A percentile compares a stretch with the other conserved stretches of the same genome.
These are phyloP conservation scores for Glaucopsyche alexis DNA, from an alignment of 2,888 invertebrate species.

Conservation along the genomic window DNA sequence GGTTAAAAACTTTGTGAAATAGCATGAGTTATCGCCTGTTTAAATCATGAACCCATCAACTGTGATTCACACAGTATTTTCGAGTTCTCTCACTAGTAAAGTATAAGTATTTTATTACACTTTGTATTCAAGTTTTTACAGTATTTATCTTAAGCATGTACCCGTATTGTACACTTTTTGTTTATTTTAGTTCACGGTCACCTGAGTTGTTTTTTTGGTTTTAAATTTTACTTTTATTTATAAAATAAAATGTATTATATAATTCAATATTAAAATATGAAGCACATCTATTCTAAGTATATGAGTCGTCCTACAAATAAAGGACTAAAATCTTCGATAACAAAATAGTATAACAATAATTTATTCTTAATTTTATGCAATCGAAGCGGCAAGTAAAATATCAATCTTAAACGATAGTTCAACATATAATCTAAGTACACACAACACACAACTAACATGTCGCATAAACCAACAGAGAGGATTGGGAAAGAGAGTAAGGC, in stretches of 20 bases:
- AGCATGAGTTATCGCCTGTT: conserved; percentile 28
- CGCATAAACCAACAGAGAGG: conserved; percentile 70
- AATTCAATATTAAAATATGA: background rate
- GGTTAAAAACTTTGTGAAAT: conserved; percentile 22
- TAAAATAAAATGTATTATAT: conserved; percentile 25
- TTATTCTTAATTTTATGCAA: background rate
- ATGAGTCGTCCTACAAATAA: background rate
- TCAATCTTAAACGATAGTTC: background rate
- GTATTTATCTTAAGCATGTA: conserved; percentile 31
- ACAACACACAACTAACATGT: conserved; percentile 48
- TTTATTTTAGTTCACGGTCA: conserved; percentile 29
- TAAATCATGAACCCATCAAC: conserved; percentile 21
- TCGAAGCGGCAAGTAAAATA: background rate
- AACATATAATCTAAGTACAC: conserved; percentile 34
- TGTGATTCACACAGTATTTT: conserved; percentile 13
- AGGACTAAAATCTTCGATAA: background rate
- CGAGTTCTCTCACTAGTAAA: conserved; percentile 26
- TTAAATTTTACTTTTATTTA: conserved; percentile 19
- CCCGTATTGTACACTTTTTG: conserved; percentile 30
- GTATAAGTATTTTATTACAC: conserved; percentile 27
- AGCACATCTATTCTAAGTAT: background rate
- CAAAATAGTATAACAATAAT: background rate
- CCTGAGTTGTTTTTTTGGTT: conserved; percentile 21
- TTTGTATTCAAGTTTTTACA: conserved; percentile 21
- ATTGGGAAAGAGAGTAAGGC: conserved; percentile 78